Conservation (phyloP, 2,113 vertebrate genomes). For the Plectropomus leopardus region DNA sequence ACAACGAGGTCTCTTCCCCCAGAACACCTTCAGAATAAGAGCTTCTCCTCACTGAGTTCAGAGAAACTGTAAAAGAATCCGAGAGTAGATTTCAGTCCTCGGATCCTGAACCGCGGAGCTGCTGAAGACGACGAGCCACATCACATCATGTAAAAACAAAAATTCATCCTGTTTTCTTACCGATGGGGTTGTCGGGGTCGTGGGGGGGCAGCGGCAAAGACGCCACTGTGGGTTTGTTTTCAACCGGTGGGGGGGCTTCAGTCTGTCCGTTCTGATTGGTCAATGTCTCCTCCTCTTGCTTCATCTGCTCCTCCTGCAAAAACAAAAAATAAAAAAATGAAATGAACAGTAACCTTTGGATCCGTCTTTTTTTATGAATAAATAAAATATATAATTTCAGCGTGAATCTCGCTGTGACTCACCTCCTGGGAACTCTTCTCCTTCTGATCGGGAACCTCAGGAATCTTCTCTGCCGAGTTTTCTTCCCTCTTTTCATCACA, state of each 20-base stretch:
- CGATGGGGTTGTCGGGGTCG: slow-evolving; percentile 90
- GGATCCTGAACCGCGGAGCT: too few species aligned
- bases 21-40: too few species aligned
- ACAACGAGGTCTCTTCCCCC: too few species aligned
- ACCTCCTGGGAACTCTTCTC: slow-evolving; percentile 6
- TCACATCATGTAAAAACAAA: too few species aligned
- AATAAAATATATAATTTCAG: not conserved
- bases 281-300: not conserved
- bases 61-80: too few species aligned
- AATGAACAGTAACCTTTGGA: too few species aligned
- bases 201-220: slow-evolving; percentile 85
- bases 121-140: too few species aligned
- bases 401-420: not conserved
- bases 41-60: too few species aligned
- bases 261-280: slow-evolving; percentile 32
- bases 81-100: too few species aligned
- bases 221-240: slow-evolving; percentile 51
- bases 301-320: not conserved
- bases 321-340: too few species aligned
- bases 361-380: too few species aligned
- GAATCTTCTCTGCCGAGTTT: not conserved
- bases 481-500: slow-evolving; percentile 15
- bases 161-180: slow-evolving; percentile 81
- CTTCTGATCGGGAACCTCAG: slow-evolving; percentile 11
- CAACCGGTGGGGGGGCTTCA: slow-evolving; percentile 15